Base-by-base conservation (phyloP, 2,797 vertebrate genomes). In the Epinephelus coioides region DNA sequence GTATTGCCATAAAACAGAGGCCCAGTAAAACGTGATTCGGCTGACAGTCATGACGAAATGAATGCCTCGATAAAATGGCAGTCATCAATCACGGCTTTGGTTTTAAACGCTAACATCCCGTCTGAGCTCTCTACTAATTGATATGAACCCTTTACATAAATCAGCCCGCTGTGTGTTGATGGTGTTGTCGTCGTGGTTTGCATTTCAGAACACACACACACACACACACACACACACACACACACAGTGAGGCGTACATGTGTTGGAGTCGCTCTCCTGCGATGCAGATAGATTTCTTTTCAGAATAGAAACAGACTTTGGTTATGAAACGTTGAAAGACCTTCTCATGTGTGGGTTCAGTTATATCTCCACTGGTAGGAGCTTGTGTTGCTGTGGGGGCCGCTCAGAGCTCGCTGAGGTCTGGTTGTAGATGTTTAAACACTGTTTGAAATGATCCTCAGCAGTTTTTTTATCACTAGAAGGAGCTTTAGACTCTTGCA, bases 11-110 rank as follows among this genome's bases (percentile, higher is more conserved):
- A 90, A 92, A 93, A 68, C 80, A 81, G 14, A 62, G 63, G 78
- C 78, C 86, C 84, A 79, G 90, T 91, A 88, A 92, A 94, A 88
- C 82, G 79, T 49, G 63, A 90, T 86, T 91, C 38, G 71, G 92
- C 91, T 81, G 90, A 93, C 85, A 89, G 92, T 92, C 91, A 84
- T 79, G 85, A 80, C 46, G 76, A 94, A 86, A 91, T 93, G 89
- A 93, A 93, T 88, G 82, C 77, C 78, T 78, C 85, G 86, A 87
- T 91, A 80, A 92, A 92, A 89, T 84, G 86, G 86, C 91, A 86
- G 82, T 89, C 89, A 90, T 94, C 92, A 92, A 92, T 94, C 93
- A 92, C 19, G 23, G 82, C 82, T 86, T 82, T 63, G 79, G 78
- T 82, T 91, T 87, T 76, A 67, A 84, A 88, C 64, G 75, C 83